Evolutionary conservation across 1,140 invertebrate species (phyloP), one percentile per base, ranked within the genome.

Genomic region (Atta texana): DNA sequence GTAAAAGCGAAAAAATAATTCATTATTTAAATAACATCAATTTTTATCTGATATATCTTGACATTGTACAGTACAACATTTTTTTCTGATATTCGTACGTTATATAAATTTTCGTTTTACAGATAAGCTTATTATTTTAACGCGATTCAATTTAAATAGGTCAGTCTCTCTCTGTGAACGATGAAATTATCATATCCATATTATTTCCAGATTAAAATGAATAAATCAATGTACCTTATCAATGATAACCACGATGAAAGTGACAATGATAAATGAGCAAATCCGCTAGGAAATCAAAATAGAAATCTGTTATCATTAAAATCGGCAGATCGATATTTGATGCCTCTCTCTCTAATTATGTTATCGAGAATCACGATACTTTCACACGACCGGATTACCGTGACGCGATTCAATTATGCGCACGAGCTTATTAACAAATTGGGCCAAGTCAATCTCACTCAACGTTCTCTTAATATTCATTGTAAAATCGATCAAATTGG

Each of bases 311-410:
- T 77, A 76, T 34, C 71, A 57, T 75, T 59, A 44, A n/a, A 74
- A 84, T 61, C 24, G 31, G 39, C 14, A 34, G 44, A 31, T 74
- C 63, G 24, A 81, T 57, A 3, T 39, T 31, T 51, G 5, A 55
- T 66, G 34, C 49, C 49, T 24, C 24, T 57, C 31, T 44, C 7
- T 85, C 28, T 78, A 85, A 78, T 78, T 87, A 71, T 75, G 66
- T 89, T 90, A 90, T 90, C 88, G 85, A 90, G 77, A 90, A 72
- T 55, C 72, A 74, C 53, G 61, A 89, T 87, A 87, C 88, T 90
- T 89, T 90, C 88, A 81, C 86, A 68, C 86, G 78, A 85, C 77
- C 72, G 86, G 69, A 64, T 61, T 77, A 53, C 49, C 80, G 68
- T 87, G 68, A 87, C 88, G 77, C 18, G 63, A 57, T 18, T 31